Percentiles rank a stretch among this genome's conserved stretches.
Evolutionary conservation across 2,797 vertebrate genomes (phyloP).

Genomic region (Muscicapa comitata): DNA sequence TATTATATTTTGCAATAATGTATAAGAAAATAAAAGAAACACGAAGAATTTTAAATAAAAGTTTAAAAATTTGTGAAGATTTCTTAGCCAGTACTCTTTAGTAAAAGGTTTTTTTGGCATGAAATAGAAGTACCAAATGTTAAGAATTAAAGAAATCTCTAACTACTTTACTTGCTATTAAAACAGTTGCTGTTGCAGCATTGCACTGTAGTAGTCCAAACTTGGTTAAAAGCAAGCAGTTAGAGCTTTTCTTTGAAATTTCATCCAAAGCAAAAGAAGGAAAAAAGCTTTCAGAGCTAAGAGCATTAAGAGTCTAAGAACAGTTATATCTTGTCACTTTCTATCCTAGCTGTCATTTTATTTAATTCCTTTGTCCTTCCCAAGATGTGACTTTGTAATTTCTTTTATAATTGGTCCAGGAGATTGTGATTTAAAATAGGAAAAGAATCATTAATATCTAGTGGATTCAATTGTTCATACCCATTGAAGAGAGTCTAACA

Average conservation of each 20-base stretch:
- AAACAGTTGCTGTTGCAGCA: not conserved
- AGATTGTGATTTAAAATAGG: not conserved
- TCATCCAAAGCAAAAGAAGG: not conserved
- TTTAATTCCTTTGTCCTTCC: not conserved
- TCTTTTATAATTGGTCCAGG: not conserved
- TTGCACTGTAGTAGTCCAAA: not conserved
- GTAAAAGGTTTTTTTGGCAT: not conserved
- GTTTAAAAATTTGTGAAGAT: not conserved
- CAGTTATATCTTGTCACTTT: not conserved
- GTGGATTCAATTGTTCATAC: not conserved
- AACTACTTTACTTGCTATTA: not conserved
- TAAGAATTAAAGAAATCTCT: not conserved
- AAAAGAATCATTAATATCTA: not conserved
- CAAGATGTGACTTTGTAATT: not conserved
- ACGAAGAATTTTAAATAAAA: not conserved
- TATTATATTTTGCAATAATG: not conserved
- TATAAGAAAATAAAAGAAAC: not conserved
- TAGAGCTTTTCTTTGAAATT: not conserved
- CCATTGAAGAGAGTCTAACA: not conserved
- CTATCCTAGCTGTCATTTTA: not conserved
- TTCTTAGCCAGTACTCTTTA: not conserved
- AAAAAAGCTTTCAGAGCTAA: not conserved
- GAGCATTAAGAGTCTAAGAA: not conserved
- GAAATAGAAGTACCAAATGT: not conserved
- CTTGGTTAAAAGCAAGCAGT: not conserved